Evolutionary conservation across 2,797 vertebrate genomes (phyloP).

Genomic region (Geotrypetes seraphini): DNA sequence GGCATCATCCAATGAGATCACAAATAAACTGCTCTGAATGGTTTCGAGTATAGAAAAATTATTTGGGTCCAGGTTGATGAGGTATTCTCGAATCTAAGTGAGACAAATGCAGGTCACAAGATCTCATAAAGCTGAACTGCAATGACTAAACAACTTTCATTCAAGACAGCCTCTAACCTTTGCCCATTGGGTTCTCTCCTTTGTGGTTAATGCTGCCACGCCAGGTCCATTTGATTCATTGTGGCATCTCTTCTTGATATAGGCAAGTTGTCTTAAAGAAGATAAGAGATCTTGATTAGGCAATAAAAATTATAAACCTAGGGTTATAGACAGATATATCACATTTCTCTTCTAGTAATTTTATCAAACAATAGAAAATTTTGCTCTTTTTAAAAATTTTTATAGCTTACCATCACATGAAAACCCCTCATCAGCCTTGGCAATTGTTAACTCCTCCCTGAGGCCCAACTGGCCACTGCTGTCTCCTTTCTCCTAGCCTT

Average conservation of each 20-base stretch:
- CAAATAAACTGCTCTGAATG: slow-evolving; percentile 80
- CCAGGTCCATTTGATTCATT: slow-evolving; percentile 68
- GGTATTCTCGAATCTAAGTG: slow-evolving; percentile 73
- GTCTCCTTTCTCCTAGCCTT: too few relatives aligned
- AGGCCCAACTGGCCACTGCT: too few relatives aligned
- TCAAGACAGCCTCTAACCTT: slow-evolving; percentile 51
- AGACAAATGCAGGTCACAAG: slow-evolving; percentile 6
- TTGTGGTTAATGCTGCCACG: slow-evolving; percentile 73
- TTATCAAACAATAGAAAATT: too few relatives aligned
- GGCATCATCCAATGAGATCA: slow-evolving; percentile 65
- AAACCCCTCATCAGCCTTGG: too few relatives aligned
- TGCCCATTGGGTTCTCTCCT: slow-evolving; percentile 83
- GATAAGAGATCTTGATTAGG: too few relatives aligned
- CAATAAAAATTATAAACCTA: too few relatives aligned
- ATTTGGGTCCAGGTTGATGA: slow-evolving; percentile 75
- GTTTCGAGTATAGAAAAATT: slow-evolving; percentile 76
- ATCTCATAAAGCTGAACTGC: neutral
- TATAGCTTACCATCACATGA: too few relatives aligned
- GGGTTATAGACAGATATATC: too few relatives aligned
- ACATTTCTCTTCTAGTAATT: too few relatives aligned
- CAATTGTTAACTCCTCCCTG: too few relatives aligned
- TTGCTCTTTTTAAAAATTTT: too few relatives aligned
- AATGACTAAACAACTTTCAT: neutral
- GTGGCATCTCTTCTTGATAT: slow-evolving; percentile 65
- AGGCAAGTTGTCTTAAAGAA: slow-evolving; percentile 67